These are phyloP conservation scores for Dolichopus griseipennis DNA, from an alignment of 2,888 invertebrate species.

Conservation along the genomic window DNA sequence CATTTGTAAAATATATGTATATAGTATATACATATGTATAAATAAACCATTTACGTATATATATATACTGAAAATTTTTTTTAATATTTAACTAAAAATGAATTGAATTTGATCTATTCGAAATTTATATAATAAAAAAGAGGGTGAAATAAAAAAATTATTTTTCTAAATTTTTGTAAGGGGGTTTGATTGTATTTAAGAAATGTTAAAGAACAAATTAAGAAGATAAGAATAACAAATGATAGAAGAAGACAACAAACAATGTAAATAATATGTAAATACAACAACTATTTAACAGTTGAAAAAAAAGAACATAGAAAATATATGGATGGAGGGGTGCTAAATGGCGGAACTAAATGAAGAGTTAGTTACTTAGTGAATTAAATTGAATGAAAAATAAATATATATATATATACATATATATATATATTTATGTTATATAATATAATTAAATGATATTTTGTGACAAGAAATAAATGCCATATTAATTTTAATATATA, in stretches of 20 bases:
- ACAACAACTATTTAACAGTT: not conserved
- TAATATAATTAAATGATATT: not conserved
- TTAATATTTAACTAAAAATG: not conserved
- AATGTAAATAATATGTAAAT: not conserved
- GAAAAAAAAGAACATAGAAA: not conserved
- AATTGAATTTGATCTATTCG: not conserved
- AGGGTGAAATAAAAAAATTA: no score
- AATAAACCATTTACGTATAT: no score
- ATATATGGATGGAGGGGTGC: conserved; percentile 12
- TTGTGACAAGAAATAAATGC: not conserved
- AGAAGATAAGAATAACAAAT: not conserved
- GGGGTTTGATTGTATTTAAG: not conserved
- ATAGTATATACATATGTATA: not conserved
- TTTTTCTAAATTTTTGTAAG: no score
- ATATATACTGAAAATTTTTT: no score
- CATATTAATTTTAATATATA: not conserved
- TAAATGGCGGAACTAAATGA: conserved; percentile 18
- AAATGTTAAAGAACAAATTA: not conserved
- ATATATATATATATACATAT: not conserved
- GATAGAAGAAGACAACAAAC: not conserved
- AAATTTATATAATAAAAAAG: no score
- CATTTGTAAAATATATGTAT: not conserved
- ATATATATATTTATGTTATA: not conserved
- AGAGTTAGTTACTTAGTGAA: conserved; percentile 15
- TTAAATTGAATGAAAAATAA: conserved; percentile 9